Percentiles rank a stretch among this genome's conserved stretches.
Evolutionary conservation across 2,113 vertebrate genomes (phyloP).

Genomic region (Choloepus hoffmanni): DNA sequence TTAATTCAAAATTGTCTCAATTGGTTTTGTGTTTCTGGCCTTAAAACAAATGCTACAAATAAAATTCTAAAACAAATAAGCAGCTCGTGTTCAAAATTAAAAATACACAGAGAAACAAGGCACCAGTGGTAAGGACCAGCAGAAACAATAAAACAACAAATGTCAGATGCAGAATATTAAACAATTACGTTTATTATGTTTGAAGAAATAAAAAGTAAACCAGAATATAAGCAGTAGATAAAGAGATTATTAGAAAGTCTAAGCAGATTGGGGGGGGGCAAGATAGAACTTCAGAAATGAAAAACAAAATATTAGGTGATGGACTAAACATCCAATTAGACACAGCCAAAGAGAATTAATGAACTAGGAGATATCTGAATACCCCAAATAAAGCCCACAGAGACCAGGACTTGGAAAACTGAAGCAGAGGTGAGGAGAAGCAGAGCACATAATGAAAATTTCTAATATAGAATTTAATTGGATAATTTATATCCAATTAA

Average conservation of each 20-base stretch:
- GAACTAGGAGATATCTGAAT: not conserved
- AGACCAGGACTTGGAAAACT: not conserved
- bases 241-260: not conserved
- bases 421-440: not conserved
- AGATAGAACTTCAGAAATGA: not conserved
- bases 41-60: not conserved
- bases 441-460: not conserved
- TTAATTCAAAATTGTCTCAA: not conserved
- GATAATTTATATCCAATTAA: not conserved
- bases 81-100: not conserved
- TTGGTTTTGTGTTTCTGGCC: not conserved
- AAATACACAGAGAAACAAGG: not conserved
- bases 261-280: not conserved
- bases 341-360: not conserved
- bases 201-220: not conserved
- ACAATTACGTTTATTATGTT: not conserved
- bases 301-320: not conserved
- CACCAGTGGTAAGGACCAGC: not conserved
- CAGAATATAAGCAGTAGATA: not conserved
- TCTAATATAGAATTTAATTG: not conserved
- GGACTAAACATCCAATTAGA: not conserved
- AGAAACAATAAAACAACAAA: not conserved
- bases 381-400: not conserved
- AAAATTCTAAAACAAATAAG: not conserved
- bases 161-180: not conserved